Evolutionary conservation across 2,113 vertebrate genomes (phyloP), one percentile per base, ranked within the genome.

Genomic region (Rynchops niger): DNA sequence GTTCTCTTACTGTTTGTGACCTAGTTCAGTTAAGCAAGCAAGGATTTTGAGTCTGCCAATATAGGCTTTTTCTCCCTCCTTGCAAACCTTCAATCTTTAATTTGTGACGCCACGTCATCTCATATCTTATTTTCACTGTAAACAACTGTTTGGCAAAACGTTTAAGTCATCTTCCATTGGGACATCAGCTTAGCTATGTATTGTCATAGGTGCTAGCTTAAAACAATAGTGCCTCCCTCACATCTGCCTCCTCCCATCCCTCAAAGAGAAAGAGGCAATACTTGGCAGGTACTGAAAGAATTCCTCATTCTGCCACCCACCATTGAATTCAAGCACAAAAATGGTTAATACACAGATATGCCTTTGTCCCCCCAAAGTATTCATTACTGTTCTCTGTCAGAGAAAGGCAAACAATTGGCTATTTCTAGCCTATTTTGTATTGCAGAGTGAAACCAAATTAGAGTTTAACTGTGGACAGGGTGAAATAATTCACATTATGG

Each of bases 1-100:
- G 70, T 94, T 79, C 87, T 91, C 53, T 78, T 96, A 88, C 40
- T 91, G 61, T 72, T 91, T 85, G 43, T 72, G 61, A 94, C 65
- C 36, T 80, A 43, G 43, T 73, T 96, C 87, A 97, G 86, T 77
- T 74, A 95, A 80, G 61, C 66, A 72, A 81, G 83, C 55, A 67
- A 79, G 42, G 61, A 84, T 63, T 74, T 72, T 83, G 45, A 65
- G 81, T 72, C 53, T 92, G 47, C 76, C 69, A 88, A 34, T 76
- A 43, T 0, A 79, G 52, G 18, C 45, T 76, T 86, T 36, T 82
- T 82, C 30, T 66, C 40, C 22, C 32, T 40, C 26, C 50, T 80
- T 93, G 29, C 49, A 96, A 93, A 63, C 59, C 86, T 79, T 91
- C 59, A 72, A 69, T 20, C 19, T 71, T 91, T 80, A 55, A 76